A percentile compares a stretch with the other conserved stretches of the same genome.
phyloP scores from a whole-genome alignment of 2,797 vertebrate species.

The Ceryle rudis region DNA sequence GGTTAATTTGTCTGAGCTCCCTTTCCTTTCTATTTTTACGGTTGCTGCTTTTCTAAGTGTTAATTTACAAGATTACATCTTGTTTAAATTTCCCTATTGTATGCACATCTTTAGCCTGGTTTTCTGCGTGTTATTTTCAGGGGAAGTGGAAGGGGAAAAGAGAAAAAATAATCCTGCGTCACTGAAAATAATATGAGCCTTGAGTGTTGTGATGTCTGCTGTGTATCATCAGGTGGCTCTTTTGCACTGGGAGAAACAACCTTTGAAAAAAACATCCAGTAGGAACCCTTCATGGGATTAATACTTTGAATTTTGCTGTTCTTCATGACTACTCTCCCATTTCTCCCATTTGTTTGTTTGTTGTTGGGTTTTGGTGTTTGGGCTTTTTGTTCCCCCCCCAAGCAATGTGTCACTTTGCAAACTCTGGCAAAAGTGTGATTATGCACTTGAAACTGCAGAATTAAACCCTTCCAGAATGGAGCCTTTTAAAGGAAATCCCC shows the following conservation, averaged over 20 bases:
- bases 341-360: not conserved
- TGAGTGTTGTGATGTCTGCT: not conserved
- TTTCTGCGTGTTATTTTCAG: not conserved
- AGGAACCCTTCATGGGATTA: not conserved
- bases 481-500: not conserved
- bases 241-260: not conserved
- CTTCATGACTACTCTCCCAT: not conserved
- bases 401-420: not conserved
- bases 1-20: not conserved
- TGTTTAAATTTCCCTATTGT: not conserved
- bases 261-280: not conserved
- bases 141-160: not conserved
- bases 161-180: not conserved
- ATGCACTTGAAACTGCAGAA: not conserved
- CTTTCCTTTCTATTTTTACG: not conserved
- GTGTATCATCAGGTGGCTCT: not conserved
- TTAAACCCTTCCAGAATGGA: not conserved
- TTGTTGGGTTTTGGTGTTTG: not conserved
- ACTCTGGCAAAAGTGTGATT: not conserved
- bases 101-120: not conserved
- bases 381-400: not conserved
- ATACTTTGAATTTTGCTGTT: not conserved
- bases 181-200: not conserved
- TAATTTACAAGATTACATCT: not conserved
- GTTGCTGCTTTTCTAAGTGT: not conserved